phyloP scores from a whole-genome alignment of 2,797 vertebrate genomes.

The Distichodus sexfasciatus region DNA sequence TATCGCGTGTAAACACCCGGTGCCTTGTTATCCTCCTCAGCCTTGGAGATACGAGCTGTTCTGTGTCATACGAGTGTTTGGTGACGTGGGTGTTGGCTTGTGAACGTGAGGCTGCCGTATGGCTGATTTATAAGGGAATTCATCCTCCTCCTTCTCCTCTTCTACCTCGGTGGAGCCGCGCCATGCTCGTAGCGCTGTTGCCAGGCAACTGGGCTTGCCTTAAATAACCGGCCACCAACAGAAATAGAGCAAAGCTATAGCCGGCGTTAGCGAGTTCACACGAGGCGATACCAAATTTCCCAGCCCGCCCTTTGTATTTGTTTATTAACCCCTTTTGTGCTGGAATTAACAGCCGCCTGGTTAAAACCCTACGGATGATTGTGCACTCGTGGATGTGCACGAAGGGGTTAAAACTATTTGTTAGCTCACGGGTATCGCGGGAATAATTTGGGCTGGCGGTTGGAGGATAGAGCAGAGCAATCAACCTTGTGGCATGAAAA shows the following conservation, averaged over 20 bases:
- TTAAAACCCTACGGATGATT: too few relatives aligned
- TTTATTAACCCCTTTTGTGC: too few relatives aligned
- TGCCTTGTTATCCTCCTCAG: conserved; percentile 16
- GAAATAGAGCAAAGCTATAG: conserved; percentile 68
- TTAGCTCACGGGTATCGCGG: background rate
- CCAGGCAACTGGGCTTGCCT: conserved; percentile 78
- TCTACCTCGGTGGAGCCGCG: conserved; percentile 57
- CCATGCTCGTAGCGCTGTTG: conserved; percentile 72
- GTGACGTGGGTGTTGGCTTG: conserved; percentile 73
- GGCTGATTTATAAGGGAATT: conserved; percentile 55
- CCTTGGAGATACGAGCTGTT: conserved; percentile 32
- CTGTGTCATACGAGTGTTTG: conserved; percentile 53
- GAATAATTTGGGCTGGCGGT: conserved; percentile 7
- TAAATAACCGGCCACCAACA: conserved; percentile 73
- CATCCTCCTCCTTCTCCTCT: conserved; percentile 49
- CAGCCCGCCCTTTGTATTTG: conserved; percentile 43
- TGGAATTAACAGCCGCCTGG: too few relatives aligned
- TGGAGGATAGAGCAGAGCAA: background rate
- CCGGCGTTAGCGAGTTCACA: conserved; percentile 65
- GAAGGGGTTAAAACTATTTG: conserved; percentile 19
- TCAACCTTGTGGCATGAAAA: background rate
- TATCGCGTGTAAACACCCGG: conserved; percentile 13
- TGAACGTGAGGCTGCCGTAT: conserved; percentile 45
- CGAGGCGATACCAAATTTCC: conserved; percentile 65
- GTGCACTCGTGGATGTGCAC: too few relatives aligned